A percentile compares a stretch with the other conserved stretches of the same genome.
Evolutionary conservation across 2,888 invertebrate genomes (phyloP).

Genomic region (Tetramorium bicarinatum): DNA sequence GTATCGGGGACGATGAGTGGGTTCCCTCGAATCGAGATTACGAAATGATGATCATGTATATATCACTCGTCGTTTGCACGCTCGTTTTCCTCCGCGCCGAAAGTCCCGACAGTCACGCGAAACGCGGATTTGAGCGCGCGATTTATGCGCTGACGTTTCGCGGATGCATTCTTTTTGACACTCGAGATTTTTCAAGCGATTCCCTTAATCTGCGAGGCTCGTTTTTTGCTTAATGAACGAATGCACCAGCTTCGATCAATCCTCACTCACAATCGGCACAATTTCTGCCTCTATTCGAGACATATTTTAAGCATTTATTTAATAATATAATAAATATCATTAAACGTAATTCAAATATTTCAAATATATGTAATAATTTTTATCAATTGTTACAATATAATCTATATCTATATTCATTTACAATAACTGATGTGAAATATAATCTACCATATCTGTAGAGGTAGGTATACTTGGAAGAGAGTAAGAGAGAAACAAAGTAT

Average conservation of each 20-base stretch:
- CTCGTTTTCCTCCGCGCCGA: conserved; percentile 49
- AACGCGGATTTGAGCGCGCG: conserved; percentile 48
- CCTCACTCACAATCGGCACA: neutral
- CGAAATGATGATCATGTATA: conserved; percentile 44
- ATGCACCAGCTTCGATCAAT: conserved; percentile 2
- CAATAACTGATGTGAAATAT: neutral
- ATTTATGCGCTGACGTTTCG: conserved; percentile 45
- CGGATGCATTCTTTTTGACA: conserved; percentile 46
- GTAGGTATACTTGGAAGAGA: neutral
- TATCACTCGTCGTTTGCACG: conserved; percentile 51
- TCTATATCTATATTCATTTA: neutral
- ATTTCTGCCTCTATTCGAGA: neutral
- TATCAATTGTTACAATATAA: neutral
- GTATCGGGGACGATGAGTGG: conserved; percentile 21
- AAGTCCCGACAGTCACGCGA: conserved; percentile 39
- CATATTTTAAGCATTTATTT: neutral
- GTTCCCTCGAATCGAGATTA: conserved; percentile 47
- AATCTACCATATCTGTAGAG: neutral
- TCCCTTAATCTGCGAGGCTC: conserved; percentile 3
- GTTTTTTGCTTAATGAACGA: conserved; percentile 20
- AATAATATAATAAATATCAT: neutral
- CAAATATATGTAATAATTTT: too few relatives aligned
- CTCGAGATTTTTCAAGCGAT: conserved; percentile 41
- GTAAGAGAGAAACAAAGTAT: neutral
- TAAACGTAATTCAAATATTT: neutral